Percentiles rank a stretch among this genome's conserved stretches.
phyloP scores from a whole-genome alignment of 2,888 invertebrate genomes.

The Polyommatus icarus region DNA sequence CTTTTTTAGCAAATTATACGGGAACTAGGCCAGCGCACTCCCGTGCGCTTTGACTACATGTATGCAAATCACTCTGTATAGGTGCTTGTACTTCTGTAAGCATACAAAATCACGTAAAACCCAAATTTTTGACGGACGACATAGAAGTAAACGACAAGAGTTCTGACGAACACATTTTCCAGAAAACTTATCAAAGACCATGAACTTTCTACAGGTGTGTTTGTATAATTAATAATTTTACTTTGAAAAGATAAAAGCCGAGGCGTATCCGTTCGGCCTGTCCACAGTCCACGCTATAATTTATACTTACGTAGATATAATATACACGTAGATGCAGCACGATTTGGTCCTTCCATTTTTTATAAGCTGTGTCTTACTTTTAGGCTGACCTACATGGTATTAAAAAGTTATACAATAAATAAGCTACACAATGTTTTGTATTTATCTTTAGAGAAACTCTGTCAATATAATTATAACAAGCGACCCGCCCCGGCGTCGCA shows the following conservation, averaged over 20 bases:
- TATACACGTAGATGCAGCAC: neutral
- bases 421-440: too few species aligned
- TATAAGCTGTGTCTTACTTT: neutral
- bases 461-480: too few species aligned
- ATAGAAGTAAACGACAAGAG: neutral
- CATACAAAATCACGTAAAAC: too few species aligned
- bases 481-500: too few species aligned
- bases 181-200: conserved; percentile 27
- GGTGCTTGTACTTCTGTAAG: too few species aligned
- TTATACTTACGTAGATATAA: conserved; percentile 48
- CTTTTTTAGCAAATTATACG: too few species aligned
- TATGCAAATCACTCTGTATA: too few species aligned
- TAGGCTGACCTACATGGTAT: too few species aligned
- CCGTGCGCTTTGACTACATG: too few species aligned
- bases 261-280: conserved; percentile 49
- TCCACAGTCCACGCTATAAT: conserved; percentile 67
- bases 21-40: too few species aligned
- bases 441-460: too few species aligned
- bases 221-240: conserved; percentile 43
- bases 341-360: neutral
- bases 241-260: conserved; percentile 39
- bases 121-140: neutral
- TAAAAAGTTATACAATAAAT: too few species aligned
- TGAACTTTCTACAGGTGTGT: conserved; percentile 48
- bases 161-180: neutral